phyloP scores from a whole-genome alignment of 1,140 invertebrate genomes.

The Eueides isabella region DNA sequence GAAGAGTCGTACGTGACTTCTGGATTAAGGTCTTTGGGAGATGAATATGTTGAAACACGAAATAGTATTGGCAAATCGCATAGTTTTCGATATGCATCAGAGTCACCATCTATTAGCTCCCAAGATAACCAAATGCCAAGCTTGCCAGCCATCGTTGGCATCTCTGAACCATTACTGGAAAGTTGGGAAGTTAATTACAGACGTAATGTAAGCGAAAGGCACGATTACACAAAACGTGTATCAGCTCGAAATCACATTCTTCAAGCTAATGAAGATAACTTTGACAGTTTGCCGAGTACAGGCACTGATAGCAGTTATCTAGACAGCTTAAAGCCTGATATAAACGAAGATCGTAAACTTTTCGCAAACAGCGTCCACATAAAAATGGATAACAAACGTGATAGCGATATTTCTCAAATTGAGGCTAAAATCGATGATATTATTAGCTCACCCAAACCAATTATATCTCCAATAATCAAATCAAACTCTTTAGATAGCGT shows the following conservation, averaged over 20 bases:
- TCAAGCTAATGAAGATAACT: conserved; percentile 64
- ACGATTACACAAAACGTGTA: conserved; percentile 68
- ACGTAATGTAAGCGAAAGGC: conserved; percentile 72
- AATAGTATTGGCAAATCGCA: conserved; percentile 85
- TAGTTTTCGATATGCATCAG: conserved; percentile 84
- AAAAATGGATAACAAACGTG: conserved; percentile 68
- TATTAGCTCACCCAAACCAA: conserved; percentile 79
- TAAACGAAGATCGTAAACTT: conserved; percentile 63
- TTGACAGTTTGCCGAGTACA: conserved; percentile 74
- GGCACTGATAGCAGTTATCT: conserved; percentile 77
- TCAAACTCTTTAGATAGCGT: conserved; percentile 83
- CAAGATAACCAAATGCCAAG: conserved; percentile 80
- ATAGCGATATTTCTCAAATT: conserved; percentile 77
- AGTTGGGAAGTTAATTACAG: conserved; percentile 82
- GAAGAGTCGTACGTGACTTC: conserved; percentile 66
- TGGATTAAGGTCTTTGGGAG: conserved; percentile 67
- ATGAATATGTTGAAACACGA: conserved; percentile 71
- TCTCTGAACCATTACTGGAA: conserved; percentile 79
- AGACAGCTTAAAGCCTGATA: conserved; percentile 74
- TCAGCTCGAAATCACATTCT: conserved; percentile 72
- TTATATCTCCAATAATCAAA: conserved; percentile 78
- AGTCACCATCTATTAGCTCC: conserved; percentile 72
- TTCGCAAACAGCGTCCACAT: conserved; percentile 74
- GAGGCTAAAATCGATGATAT: conserved; percentile 82
- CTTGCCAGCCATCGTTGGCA: conserved; percentile 79